Evolutionary conservation across 2,888 invertebrate genomes (phyloP).

Genomic region (Phengaris alcon): DNA sequence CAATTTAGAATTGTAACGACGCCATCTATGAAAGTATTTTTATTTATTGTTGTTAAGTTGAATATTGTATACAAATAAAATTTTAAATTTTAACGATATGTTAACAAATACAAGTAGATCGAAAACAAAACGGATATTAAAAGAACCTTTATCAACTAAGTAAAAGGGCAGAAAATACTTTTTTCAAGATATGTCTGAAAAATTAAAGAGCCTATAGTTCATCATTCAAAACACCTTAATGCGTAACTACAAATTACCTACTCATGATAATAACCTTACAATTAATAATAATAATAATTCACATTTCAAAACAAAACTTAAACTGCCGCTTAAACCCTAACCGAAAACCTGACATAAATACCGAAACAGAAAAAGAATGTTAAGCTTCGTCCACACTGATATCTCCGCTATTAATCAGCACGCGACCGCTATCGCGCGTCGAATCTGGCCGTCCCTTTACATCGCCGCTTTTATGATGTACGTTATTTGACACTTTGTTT

Average conservation of each 20-base stretch:
- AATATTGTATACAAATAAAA: neutral
- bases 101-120: neutral
- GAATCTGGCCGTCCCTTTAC: slow-evolving; percentile 49
- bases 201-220: no score
- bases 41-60: neutral
- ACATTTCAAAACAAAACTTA: slow-evolving; percentile 13
- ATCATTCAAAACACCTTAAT: no score
- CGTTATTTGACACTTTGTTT: slow-evolving; percentile 54
- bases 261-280: no score
- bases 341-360: slow-evolving; percentile 37
- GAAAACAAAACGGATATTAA: no score
- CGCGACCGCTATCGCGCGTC: slow-evolving; percentile 52
- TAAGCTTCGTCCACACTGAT: slow-evolving; percentile 46
- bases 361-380: slow-evolving; percentile 40
- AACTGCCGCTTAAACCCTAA: slow-evolving; percentile 16
- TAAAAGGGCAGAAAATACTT: no score
- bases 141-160: no score
- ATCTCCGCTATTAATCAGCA: slow-evolving; percentile 64
- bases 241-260: no score
- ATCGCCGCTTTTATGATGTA: slow-evolving; percentile 55
- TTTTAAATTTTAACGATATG: neutral
- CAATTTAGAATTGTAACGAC: neutral
- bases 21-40: neutral
- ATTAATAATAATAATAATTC: neutral
- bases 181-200: no score